A percentile compares a stretch with the other conserved stretches of the same genome.
These are phyloP conservation scores for Crotophaga sulcirostris DNA, from an alignment of 2,113 vertebrate genomes.

Conservation along the genomic window DNA sequence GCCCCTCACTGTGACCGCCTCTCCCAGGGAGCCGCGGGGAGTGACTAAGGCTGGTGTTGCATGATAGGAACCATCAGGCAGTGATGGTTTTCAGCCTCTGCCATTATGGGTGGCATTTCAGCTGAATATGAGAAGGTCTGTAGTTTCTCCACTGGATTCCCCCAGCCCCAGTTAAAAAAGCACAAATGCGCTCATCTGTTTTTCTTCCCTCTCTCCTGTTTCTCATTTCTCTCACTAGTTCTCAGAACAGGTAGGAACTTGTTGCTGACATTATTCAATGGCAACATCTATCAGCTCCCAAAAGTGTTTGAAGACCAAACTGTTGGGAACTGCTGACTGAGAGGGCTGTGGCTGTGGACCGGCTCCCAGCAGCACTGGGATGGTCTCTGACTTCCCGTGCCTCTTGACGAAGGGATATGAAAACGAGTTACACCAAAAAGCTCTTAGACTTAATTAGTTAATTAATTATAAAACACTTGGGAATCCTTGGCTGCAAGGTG, in stretches of 20 bases:
- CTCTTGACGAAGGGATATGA: not conserved
- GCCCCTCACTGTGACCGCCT: not conserved
- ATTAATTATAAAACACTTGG: conserved; percentile 25
- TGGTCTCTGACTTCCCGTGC: not conserved
- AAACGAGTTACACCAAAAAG: not conserved
- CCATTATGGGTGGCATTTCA: not conserved
- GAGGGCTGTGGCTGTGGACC: not conserved
- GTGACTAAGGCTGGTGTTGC: too few relatives aligned
- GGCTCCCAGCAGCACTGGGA: not conserved
- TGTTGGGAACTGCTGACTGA: not conserved
- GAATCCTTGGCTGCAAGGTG: not conserved
- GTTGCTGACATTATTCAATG: not conserved
- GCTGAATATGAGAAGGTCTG: not conserved
- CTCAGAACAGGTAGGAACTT: not conserved
- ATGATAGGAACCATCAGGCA: not conserved
- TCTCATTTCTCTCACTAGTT: not conserved
- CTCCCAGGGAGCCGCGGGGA: not conserved
- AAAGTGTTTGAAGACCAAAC: not conserved
- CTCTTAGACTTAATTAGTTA: conserved; percentile 14
- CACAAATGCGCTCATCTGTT: rapidly evolving
- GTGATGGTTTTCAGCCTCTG: not conserved
- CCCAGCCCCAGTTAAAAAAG: not conserved
- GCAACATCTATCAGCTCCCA: not conserved
- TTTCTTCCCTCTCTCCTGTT: not conserved
- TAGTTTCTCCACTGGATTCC: not conserved